phyloP scores from a whole-genome alignment of 1,140 invertebrate genomes.

The Drosophila subpulchrella region DNA sequence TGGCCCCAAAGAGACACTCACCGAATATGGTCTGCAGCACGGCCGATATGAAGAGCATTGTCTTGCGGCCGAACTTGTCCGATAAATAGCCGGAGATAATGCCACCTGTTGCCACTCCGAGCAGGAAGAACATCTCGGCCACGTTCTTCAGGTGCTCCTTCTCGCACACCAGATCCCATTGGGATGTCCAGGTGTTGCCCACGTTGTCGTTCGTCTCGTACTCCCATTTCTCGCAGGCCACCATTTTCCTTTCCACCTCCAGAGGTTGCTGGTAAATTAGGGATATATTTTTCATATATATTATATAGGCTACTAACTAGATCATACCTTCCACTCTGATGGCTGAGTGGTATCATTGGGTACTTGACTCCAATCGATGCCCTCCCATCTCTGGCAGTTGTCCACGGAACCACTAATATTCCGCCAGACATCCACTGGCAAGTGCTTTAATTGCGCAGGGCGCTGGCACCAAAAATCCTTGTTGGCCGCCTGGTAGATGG shows the following conservation, averaged over 20 bases:
- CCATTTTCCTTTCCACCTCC: slow-evolving; percentile 35
- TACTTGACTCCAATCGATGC: slow-evolving; percentile 71
- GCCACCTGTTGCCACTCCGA: slow-evolving; percentile 89
- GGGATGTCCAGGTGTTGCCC: slow-evolving; percentile 87
- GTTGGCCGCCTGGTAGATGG: slow-evolving; percentile 87
- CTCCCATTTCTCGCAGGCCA: slow-evolving; percentile 88
- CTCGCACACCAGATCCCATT: slow-evolving; percentile 89
- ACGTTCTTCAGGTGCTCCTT: slow-evolving; percentile 87
- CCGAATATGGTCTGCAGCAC: slow-evolving; percentile 88
- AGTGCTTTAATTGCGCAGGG: slow-evolving; percentile 85
- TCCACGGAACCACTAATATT: slow-evolving; percentile 87
- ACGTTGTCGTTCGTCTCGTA: slow-evolving; percentile 87
- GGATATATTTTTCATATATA: too few relatives aligned
- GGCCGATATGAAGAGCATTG: slow-evolving; percentile 89
- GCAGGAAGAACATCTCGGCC: slow-evolving; percentile 89
- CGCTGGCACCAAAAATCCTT: slow-evolving; percentile 88
- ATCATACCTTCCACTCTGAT: slow-evolving; percentile 50
- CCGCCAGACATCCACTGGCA: slow-evolving; percentile 86
- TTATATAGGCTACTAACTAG: too few relatives aligned
- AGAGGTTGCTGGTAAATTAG: slow-evolving; percentile 29
- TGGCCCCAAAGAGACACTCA: slow-evolving; percentile 52
- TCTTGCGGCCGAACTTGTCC: slow-evolving; percentile 91
- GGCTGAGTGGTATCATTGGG: slow-evolving; percentile 44
- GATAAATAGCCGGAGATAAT: slow-evolving; percentile 89
- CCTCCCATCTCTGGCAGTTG: slow-evolving; percentile 84